Evolutionary conservation across 2,888 invertebrate species (phyloP).

Genomic region (Desoria tigrina): DNA sequence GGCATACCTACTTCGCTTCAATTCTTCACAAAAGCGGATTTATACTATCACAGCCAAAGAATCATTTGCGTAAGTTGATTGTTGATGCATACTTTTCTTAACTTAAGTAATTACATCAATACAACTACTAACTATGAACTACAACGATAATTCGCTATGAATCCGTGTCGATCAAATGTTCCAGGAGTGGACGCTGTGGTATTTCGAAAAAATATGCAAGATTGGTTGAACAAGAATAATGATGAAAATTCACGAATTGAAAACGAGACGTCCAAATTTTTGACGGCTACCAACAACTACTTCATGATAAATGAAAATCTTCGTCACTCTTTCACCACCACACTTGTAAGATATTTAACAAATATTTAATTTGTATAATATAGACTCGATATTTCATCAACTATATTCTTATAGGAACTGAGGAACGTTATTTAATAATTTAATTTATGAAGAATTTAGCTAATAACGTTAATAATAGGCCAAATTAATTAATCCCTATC

Average conservation of each 20-base stretch:
- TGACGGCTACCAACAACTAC: slow-evolving; percentile 25
- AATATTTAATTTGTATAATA: neutral
- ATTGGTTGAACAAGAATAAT: slow-evolving; percentile 32
- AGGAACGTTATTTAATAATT: neutral
- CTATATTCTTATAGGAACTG: neutral
- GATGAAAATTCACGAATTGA: slow-evolving; percentile 23
- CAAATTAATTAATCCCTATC: too few relatives aligned
- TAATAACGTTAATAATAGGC: too few relatives aligned
- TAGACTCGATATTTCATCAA: neutral
- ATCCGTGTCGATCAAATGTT: too few relatives aligned
- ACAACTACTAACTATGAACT: slow-evolving; percentile 5
- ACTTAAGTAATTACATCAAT: neutral
- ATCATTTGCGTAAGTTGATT: slow-evolving; percentile 35
- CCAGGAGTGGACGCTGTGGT: slow-evolving; percentile 28
- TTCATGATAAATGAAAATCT: slow-evolving; percentile 29
- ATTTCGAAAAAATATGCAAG: slow-evolving; percentile 37
- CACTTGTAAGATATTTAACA: slow-evolving; percentile 34
- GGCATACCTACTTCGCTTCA: slow-evolving; percentile 31
- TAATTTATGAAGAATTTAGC: neutral
- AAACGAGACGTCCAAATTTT: slow-evolving; percentile 30
- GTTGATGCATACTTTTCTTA: neutral
- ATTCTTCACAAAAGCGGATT: slow-evolving; percentile 38
- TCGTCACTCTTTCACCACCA: slow-evolving; percentile 30
- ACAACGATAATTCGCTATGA: too few relatives aligned
- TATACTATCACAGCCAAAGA: slow-evolving; percentile 31